Percentiles rank a stretch among this genome's conserved stretches.
Conservation (phyloP, 2,888 invertebrate genomes). For the Drosophila infuscata region DNA sequence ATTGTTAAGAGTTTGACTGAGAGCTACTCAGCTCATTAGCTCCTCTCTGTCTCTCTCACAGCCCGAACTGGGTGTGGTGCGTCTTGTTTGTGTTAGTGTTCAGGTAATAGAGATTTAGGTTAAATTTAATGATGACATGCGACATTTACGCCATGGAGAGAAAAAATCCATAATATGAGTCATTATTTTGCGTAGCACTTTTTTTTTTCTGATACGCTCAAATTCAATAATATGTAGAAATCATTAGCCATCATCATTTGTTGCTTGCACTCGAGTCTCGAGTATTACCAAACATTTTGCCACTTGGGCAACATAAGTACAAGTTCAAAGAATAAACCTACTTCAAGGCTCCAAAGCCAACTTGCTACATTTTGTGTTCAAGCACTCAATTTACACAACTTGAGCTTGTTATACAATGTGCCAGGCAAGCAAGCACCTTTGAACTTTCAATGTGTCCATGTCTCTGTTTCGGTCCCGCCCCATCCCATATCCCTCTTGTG, state of each 20-base stretch:
- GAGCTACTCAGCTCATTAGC: not conserved
- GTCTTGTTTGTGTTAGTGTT: slow-evolving; percentile 38
- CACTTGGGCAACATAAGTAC: slow-evolving; percentile 50
- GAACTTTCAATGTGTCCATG: slow-evolving; percentile 59
- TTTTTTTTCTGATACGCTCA: not conserved
- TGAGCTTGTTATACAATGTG: slow-evolving; percentile 72
- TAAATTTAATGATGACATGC: slow-evolving; percentile 81
- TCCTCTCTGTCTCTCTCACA: slow-evolving; percentile 6
- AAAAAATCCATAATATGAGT: slow-evolving; percentile 77
- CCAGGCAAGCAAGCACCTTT: slow-evolving; percentile 65
- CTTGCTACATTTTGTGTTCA: slow-evolving; percentile 33
- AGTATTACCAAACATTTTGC: slow-evolving; percentile 48
- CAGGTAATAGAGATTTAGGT: slow-evolving; percentile 78
- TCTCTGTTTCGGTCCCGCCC: slow-evolving; percentile 1
- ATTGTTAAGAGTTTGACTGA: slow-evolving; percentile 17
- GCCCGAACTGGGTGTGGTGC: slow-evolving; percentile 70
- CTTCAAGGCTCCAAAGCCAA: slow-evolving; percentile 59
- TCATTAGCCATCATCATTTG: slow-evolving; percentile 41
- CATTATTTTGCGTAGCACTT: slow-evolving; percentile 38
- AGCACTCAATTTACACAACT: slow-evolving; percentile 63
- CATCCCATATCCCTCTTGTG: slow-evolving; percentile 7
- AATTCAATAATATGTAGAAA: not conserved
- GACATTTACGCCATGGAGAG: slow-evolving; percentile 59
- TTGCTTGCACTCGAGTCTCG: slow-evolving; percentile 56
- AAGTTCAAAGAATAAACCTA: slow-evolving; percentile 69